These are phyloP conservation scores for Drosophila kikkawai DNA, from an alignment of 1,140 invertebrate species.

Conservation along the genomic window DNA sequence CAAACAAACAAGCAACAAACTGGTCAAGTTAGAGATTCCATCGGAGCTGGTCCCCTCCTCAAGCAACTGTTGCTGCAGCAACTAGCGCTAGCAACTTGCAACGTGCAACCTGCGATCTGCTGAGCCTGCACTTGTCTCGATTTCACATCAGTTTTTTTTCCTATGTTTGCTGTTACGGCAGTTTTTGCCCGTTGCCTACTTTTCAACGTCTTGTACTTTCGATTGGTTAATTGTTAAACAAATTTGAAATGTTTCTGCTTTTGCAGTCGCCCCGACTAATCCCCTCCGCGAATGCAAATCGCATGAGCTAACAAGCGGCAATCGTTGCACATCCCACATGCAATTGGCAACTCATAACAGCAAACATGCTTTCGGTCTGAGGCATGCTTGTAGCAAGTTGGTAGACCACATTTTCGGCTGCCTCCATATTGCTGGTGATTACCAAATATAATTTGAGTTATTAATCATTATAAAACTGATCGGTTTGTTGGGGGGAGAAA, in stretches of 20 bases:
- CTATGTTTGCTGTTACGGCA: constrained; percentile 9
- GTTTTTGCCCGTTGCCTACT: constrained; percentile 65
- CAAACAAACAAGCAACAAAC: constrained; percentile 47
- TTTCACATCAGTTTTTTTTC: constrained; percentile 57
- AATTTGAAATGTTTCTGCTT: constrained; percentile 66
- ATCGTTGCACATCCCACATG: constrained; percentile 80
- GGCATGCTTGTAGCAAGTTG: constrained; percentile 40
- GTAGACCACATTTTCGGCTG: constrained; percentile 71
- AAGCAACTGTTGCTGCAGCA: constrained; percentile 12
- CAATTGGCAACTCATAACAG: constrained; percentile 60
- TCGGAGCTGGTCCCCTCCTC: constrained; percentile 34
- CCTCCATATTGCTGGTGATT: constrained; percentile 51
- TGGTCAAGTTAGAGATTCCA: constrained; percentile 51
- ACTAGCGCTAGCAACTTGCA: constrained; percentile 29
- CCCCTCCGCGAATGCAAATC: constrained; percentile 67
- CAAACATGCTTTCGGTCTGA: constrained; percentile 50
- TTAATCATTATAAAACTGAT: constrained; percentile 72
- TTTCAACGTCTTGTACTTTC: constrained; percentile 78
- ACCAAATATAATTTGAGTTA: constrained; percentile 80
- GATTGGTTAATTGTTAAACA: constrained; percentile 83
- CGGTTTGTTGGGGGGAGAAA: constrained; percentile 29
- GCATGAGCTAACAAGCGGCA: constrained; percentile 67
- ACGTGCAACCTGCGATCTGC: constrained; percentile 53
- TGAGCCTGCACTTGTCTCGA: constrained; percentile 75
- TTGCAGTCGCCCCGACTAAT: constrained; percentile 14